Base-by-base conservation (phyloP, 2,888 invertebrate species). In the Salpingus planirostris region DNA sequence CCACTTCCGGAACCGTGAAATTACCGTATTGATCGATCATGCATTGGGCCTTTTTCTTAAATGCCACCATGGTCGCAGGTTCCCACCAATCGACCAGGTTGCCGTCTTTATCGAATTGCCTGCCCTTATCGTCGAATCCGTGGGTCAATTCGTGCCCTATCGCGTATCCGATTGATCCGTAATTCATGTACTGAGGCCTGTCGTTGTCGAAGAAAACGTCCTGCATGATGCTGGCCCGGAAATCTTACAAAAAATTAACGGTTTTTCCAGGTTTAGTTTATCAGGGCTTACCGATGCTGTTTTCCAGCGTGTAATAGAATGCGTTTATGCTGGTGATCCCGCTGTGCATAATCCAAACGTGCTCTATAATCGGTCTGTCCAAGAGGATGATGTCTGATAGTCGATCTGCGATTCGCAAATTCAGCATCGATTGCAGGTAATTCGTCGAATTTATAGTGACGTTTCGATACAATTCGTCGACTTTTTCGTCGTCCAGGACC, bases 21-120 rank as follows among this genome's bases (percentile, higher is more conserved):
- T 88, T 87, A 32, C 83, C 82, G 55, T 91, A 92, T 59, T 92
- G 91, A 43, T 88, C 73, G 44, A 91, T 85, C 50, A 92, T 87
- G 57, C 92, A 92, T 54, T 78, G 73, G 0, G 89, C 82, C 55
- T 78, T 80, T 84, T 2, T 80, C 74, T 67, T 59, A 49, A 70
- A 73, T 21, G 57, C 57, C 10, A 59, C 54, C 23, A 68, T 66
- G 2, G 71, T 71, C 21, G 53, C 54, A 8, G 60, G 50, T 30
- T 66, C 62, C 73, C 73, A 73, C 72, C 72, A 74, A 43, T 69
- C 67, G 23, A 59, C 60, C 35, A 90, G 66, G 62, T 90, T 89
- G 5, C 91, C 91, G 43, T 84, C 73, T 18, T 18, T 18, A 18
- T 18, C 18, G 18, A 18, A 18, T 66, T 88, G 86, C 18, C 89